These are phyloP conservation scores for Synchiropus splendidus DNA, from an alignment of 2,113 vertebrate species.

Conservation along the genomic window DNA sequence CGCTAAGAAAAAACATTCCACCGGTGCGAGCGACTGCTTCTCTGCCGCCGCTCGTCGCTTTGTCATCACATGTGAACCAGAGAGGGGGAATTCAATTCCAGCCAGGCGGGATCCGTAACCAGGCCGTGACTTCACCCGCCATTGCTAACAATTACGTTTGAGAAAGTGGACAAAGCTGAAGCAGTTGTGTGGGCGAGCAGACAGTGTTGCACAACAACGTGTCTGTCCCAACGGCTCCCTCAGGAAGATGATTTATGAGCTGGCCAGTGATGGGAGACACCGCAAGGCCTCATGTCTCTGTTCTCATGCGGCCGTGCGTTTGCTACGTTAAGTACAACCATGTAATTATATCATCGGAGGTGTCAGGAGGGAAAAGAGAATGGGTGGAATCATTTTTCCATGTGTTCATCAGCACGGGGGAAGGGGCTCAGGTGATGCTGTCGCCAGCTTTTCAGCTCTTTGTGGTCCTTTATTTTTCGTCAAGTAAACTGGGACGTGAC, in stretches of 20 bases:
- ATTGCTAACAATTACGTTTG: conserved; percentile 14
- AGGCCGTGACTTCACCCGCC: conserved; percentile 41
- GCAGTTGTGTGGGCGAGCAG: conserved; percentile 19
- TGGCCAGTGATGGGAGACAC: conserved; percentile 22
- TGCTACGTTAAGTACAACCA: too few relatives aligned
- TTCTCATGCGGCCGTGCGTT: neutral
- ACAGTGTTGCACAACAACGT: conserved; percentile 39
- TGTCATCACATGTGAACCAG: conserved; percentile 19
- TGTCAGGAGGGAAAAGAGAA: too few relatives aligned
- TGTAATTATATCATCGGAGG: too few relatives aligned
- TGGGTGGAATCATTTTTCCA: too few relatives aligned
- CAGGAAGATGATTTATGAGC: conserved; percentile 37
- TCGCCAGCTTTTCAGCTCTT: too few relatives aligned
- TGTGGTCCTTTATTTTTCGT: too few relatives aligned
- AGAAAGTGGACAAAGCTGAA: conserved; percentile 17
- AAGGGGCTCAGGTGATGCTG: too few relatives aligned
- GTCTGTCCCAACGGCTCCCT: too few relatives aligned
- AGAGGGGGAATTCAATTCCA: neutral
- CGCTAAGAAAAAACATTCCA: conserved; percentile 32
- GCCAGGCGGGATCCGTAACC: conserved; percentile 2
- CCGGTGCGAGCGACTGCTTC: conserved; percentile 8
- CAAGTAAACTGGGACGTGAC: too few relatives aligned
- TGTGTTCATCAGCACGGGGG: too few relatives aligned
- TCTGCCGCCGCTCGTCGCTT: conserved; percentile 9
- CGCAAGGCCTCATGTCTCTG: conserved; percentile 13